Conservation (phyloP, 92 coral and sea anemone genomes). For the Phenganax marumi region DNA sequence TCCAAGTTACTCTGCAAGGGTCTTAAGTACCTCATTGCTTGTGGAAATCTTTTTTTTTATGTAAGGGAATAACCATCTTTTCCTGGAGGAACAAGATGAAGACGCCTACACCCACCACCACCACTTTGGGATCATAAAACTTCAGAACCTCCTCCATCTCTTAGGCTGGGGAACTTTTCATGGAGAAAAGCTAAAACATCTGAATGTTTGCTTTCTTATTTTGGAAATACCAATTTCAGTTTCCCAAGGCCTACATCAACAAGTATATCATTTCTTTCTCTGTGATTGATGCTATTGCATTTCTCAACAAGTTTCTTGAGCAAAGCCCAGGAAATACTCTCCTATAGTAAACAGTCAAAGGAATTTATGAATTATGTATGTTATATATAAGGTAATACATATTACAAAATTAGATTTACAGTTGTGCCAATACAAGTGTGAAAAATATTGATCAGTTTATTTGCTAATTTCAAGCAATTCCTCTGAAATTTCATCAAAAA, state of each 20-base stretch:
- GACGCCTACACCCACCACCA: conserved; percentile 61
- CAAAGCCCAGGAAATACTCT: conserved; percentile 58
- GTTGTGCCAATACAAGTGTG: no score
- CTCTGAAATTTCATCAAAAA: no score
- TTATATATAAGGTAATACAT: no score
- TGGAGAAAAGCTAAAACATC: conserved; percentile 56
- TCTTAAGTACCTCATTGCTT: conserved; percentile 54
- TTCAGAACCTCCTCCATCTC: conserved; percentile 63
- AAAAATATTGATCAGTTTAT: no score
- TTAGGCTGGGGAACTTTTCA: conserved; percentile 61
- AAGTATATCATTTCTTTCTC: conserved; percentile 53
- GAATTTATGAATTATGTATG: no score
- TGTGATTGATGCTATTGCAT: conserved; percentile 28
- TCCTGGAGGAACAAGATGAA: conserved; percentile 58
- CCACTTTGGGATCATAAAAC: conserved; percentile 61
- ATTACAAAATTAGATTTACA: no score
- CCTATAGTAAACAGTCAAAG: conserved; percentile 44
- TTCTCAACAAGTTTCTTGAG: conserved; percentile 48
- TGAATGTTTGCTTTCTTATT: conserved; percentile 54
- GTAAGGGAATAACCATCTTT: conserved; percentile 62
- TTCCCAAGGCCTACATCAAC: conserved; percentile 62
- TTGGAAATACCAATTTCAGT: conserved; percentile 60
- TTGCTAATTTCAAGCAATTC: no score
- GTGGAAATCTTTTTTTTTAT: conserved; percentile 53
- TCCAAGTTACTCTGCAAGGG: conserved; percentile 57